Percentiles rank a stretch among this genome's conserved stretches.
Conservation (phyloP, 2,113 vertebrate species). For the Pachycephala philippinensis region DNA sequence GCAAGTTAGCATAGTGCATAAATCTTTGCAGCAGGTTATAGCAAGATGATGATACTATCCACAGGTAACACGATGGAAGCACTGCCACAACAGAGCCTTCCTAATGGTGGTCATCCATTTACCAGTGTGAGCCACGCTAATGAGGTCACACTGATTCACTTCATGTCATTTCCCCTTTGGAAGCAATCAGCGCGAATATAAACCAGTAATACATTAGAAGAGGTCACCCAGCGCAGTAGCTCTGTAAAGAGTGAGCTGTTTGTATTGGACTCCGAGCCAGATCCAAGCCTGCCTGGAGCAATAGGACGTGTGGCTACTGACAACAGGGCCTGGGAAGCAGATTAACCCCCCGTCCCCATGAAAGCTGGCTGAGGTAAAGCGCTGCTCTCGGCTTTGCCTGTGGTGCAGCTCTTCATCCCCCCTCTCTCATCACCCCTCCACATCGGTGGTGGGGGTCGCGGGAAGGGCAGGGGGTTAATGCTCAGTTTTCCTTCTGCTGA, state of each 20-base stretch:
- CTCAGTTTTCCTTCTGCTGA: conserved; percentile 1
- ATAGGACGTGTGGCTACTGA: not conserved
- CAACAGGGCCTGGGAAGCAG: conserved; percentile 44
- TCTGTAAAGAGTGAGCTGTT: conserved; percentile 41
- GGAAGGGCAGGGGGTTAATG: not conserved
- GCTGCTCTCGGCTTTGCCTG: not conserved
- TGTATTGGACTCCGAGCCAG: conserved; percentile 33
- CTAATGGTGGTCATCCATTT: conserved; percentile 60
- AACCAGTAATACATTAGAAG: conserved; percentile 62
- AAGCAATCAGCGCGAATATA: conserved; percentile 51
- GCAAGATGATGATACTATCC: conserved; percentile 43
- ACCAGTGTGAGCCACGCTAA: conserved; percentile 64
- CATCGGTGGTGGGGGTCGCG: rapidly evolving
- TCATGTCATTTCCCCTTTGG: conserved; percentile 53
- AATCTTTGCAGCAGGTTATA: conserved; percentile 50
- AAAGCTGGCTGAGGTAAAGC: not conserved
- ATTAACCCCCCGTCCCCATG: conserved; percentile 35
- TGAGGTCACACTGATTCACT: conserved; percentile 61
- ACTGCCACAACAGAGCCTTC: conserved; percentile 38
- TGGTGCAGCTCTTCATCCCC: not conserved
- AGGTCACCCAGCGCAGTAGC: conserved; percentile 40
- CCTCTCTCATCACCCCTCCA: not conserved
- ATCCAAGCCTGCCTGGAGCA: conserved; percentile 1
- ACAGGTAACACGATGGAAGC: conserved; percentile 52
- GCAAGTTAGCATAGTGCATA: conserved; percentile 47